Base-by-base conservation (phyloP, 2,888 invertebrate genomes). In the Drosophila putrida region DNA sequence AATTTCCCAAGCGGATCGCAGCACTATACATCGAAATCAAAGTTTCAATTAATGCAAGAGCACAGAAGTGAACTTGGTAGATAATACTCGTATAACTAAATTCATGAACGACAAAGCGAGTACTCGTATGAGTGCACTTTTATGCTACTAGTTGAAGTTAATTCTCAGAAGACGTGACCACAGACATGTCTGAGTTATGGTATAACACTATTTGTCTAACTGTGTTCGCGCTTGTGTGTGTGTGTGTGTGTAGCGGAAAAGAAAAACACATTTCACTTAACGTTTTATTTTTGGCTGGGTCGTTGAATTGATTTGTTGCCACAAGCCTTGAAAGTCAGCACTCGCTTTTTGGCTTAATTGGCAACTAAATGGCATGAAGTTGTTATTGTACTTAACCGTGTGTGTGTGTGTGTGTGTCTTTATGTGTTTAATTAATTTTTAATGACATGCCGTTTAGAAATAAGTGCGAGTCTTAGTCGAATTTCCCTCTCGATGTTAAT, bases 371-470 rank as follows among this genome's bases (percentile, higher is more conserved):
- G 35, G 31, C 9, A 46, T 44, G 6, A 44, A 39, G 36, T 15
- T 38, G 27, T 31, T 41, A 13, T n/a, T 35, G 11, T 5, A 4
- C 27, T 33, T 28, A 10, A n/a, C 20, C 20, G 15, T 44, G 6
- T 27, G 43, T 66, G 36, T 49, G 25, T n/a, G 35, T 62, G 44
- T 55, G 15, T 13, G 28, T 13, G 57, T 53, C 33, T 39, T 65
- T 71, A 75, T 70, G 66, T 47, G 55, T 41, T 62, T 66, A 64
- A 81, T 84, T 75, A 70, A 81, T 84, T 75, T 82, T 81, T 66
- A 81, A 84, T 81, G 75, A 57, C 65, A 41, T 64, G 60, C 55
- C 81, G 70, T 80, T 82, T 69, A 59, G 62, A 11, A 13, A 9
- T 15, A 43, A 54, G 39, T 46, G 54, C 11, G 54, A 28, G 49